These are phyloP conservation scores for Oncopeltus fasciatus DNA, from an alignment of 1,140 invertebrate species.

Conservation along the genomic window DNA sequence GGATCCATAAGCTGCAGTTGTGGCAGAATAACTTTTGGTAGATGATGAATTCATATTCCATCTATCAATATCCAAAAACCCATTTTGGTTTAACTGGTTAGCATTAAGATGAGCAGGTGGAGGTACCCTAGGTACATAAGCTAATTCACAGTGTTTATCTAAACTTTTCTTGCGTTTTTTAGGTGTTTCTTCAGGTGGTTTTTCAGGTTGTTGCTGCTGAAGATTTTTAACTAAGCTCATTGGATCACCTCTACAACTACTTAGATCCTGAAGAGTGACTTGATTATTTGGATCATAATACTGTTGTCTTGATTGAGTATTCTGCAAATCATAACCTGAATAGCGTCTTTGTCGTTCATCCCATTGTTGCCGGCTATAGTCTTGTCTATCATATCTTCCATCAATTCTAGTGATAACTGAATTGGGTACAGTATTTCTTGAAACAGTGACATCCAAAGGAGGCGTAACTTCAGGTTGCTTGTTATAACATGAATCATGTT, in stretches of 20 bases:
- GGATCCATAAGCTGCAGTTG: constrained; percentile 35
- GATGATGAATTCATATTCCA: constrained; percentile 53
- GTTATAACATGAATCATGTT: constrained; percentile 36
- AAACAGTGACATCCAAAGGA: constrained; percentile 49
- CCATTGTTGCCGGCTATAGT: constrained; percentile 15
- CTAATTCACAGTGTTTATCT: constrained; percentile 14
- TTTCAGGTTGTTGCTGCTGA: constrained; percentile 18
- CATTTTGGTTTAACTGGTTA: constrained; percentile 45
- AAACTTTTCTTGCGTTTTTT: constrained; percentile 21
- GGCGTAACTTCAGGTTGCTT: constrained; percentile 40
- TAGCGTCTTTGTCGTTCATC: constrained; percentile 14
- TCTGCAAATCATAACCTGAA: constrained; percentile 29
- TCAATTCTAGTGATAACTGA: constrained; percentile 57
- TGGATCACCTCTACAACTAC: constrained; percentile 52
- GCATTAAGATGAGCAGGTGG: constrained; percentile 52
- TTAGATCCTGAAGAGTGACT: constrained; percentile 50
- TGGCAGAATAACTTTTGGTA: constrained; percentile 44
- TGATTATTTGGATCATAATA: constrained; percentile 39
- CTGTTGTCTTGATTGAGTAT: constrained; percentile 30
- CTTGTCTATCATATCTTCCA: constrained; percentile 40
- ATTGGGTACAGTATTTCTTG: constrained; percentile 47
- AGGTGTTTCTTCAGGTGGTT: constrained; percentile 13
- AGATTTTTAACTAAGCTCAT: constrained; percentile 53
- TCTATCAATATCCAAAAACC: constrained; percentile 55
- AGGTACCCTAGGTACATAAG: constrained; percentile 38